Evolutionary conservation across 2,888 invertebrate genomes (phyloP), one percentile per base, ranked within the genome.

Genomic region (Pseudoips prasinana): DNA sequence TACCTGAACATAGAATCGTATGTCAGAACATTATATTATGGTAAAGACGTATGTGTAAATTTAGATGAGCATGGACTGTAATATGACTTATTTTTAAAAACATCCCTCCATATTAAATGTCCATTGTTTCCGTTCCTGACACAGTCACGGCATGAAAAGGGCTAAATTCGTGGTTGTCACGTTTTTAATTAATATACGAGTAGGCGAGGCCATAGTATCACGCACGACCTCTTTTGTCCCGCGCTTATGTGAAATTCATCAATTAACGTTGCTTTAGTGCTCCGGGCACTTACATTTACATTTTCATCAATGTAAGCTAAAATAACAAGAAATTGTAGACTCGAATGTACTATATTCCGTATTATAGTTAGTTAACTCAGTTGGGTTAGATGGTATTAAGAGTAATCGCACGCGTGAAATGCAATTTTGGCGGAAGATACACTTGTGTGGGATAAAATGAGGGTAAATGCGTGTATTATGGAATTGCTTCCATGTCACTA

Each of bases 181-280:
- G 77, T 76, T 84, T 84, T 86, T 86, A 84, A 85, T 86, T 84
- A 83, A 81, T 82, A 73, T 76, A 78, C 63, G 74, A 74, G 71
- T 60, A 64, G 75, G 77, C 29, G 72, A 52, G 77, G 71, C 64
- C 42, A 45, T 42, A 56, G 56, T 44, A 54, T 59, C 67, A 66
- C 66, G 70, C 68, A 64, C 61, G 69, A 61, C 67, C 75, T 64
- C 64, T n/a, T 62, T 64, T 68, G 55, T 61, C 56, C 46, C 48
- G 7, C 20, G 54, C 56, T 59, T 68, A 62, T 71, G 63, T 73
- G 72, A 67, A 71, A 73, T 74, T 73, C 73, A 73, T 81, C 79
- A 79, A 79, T 79, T 80, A 75, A 54, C 60, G 46, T 48, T 57
- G 48, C 57, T 50, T 51, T 55, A 60, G 56, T 56, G 37, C 39